phyloP scores from a whole-genome alignment of 1,140 invertebrate species.

The Diprion similis region DNA sequence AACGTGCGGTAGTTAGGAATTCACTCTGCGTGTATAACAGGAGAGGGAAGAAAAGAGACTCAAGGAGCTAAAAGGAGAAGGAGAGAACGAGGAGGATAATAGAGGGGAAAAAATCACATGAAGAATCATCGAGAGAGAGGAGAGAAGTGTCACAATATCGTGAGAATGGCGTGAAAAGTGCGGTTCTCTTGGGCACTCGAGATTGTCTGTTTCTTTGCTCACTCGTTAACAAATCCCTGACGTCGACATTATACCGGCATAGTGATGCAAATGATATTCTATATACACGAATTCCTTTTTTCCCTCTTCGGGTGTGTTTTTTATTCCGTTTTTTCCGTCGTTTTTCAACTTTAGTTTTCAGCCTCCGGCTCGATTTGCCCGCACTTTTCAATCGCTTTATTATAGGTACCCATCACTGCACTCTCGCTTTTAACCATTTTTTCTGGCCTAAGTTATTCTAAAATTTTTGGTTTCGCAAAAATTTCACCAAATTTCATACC shows the following conservation, averaged over 20 bases:
- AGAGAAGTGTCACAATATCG: background rate
- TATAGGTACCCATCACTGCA: too few species aligned
- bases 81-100: too few species aligned
- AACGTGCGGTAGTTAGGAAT: too few species aligned
- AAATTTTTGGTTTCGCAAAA: too few species aligned
- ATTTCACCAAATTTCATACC: too few species aligned
- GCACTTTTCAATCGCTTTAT: too few species aligned
- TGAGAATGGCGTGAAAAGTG: constrained; percentile 12
- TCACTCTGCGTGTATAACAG: too few species aligned
- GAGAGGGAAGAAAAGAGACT: background rate
- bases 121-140: background rate
- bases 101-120: too few species aligned
- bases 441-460: too few species aligned
- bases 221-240: constrained; percentile 8
- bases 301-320: background rate
- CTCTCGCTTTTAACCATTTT: too few species aligned
- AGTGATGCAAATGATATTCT: constrained; percentile 11
- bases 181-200: background rate
- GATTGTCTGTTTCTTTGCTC: constrained; percentile 9
- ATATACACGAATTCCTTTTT: background rate
- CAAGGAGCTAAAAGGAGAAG: background rate
- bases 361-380: too few species aligned
- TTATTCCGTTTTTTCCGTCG: background rate
- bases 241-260: constrained; percentile 10
- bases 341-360: background rate